phyloP scores from a whole-genome alignment of 2,797 vertebrate species.

The Cuniculus paca region DNA sequence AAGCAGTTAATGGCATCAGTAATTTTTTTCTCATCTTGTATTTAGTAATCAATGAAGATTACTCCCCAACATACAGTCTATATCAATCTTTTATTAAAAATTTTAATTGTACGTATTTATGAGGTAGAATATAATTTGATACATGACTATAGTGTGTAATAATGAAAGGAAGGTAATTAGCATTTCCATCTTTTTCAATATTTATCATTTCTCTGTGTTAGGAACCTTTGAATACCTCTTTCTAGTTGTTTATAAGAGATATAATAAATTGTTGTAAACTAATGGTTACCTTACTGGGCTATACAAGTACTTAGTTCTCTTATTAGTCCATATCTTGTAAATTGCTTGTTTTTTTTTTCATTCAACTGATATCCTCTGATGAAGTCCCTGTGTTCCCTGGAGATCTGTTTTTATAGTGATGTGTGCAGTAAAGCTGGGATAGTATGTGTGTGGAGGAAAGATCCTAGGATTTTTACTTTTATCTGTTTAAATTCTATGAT shows the following conservation, averaged over 20 bases:
- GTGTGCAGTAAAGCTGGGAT: not conserved
- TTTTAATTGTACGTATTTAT: not conserved
- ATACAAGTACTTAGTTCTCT: not conserved
- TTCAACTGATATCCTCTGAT: not conserved
- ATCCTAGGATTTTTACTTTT: not conserved
- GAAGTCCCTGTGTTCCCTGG: conserved; percentile 8
- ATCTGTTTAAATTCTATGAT: conserved; percentile 55
- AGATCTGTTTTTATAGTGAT: conserved; percentile 57
- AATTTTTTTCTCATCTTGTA: conserved; percentile 45
- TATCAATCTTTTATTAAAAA: not conserved
- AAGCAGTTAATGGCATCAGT: conserved; percentile 24
- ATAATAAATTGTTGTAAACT: not conserved
- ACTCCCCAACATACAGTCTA: not conserved
- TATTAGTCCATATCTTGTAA: conserved; percentile 39
- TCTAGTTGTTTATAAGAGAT: not conserved
- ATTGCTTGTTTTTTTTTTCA: conserved; percentile 56
- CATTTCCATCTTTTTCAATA: conserved; percentile 3
- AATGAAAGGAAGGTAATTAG: not conserved
- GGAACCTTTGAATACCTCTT: not conserved
- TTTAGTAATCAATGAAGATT: conserved; percentile 41
- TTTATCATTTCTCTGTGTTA: not conserved
- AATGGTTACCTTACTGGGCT: not conserved
- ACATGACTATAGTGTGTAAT: not conserved
- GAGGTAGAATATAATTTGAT: not conserved
- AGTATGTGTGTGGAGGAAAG: not conserved